These are phyloP conservation scores for Lanistes nyassanus DNA, from an alignment of 1,140 invertebrate genomes.

Conservation along the genomic window DNA sequence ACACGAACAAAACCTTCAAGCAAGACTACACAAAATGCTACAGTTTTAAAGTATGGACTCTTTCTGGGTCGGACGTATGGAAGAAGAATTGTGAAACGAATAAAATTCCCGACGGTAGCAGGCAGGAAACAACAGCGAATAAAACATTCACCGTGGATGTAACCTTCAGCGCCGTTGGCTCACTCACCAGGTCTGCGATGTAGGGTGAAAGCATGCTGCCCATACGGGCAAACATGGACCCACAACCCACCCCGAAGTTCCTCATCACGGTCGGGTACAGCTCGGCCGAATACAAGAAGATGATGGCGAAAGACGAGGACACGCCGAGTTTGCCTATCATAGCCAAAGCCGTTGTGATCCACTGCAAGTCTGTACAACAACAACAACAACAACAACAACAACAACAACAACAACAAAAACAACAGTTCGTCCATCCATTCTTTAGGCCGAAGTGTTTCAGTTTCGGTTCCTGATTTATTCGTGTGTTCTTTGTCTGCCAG, in stretches of 20 bases:
- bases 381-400: not conserved
- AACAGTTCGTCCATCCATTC: too few relatives aligned
- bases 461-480: too few relatives aligned
- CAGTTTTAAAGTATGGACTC: too few relatives aligned
- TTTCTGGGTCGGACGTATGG: too few relatives aligned
- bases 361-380: slow-evolving; percentile 8
- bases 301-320: slow-evolving; percentile 25
- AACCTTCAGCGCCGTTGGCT: not conserved
- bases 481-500: not conserved
- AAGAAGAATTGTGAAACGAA: too few relatives aligned
- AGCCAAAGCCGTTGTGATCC: slow-evolving; percentile 28
- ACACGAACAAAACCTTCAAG: too few relatives aligned
- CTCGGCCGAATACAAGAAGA: slow-evolving; percentile 24
- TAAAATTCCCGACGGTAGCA: too few relatives aligned
- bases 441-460: too few relatives aligned
- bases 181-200: slow-evolving; percentile 29
- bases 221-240: slow-evolving; percentile 23
- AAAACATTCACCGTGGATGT: not conserved
- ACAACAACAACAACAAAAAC: too few relatives aligned
- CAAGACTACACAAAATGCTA: too few relatives aligned
- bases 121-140: not conserved
- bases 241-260: slow-evolving; percentile 22
- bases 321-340: slow-evolving; percentile 24
- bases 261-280: slow-evolving; percentile 26
- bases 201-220: slow-evolving; percentile 31